A percentile compares a stretch with the other conserved stretches of the same genome.
Conservation (phyloP, 2,888 invertebrate species). For the Nymphalis c-album region DNA sequence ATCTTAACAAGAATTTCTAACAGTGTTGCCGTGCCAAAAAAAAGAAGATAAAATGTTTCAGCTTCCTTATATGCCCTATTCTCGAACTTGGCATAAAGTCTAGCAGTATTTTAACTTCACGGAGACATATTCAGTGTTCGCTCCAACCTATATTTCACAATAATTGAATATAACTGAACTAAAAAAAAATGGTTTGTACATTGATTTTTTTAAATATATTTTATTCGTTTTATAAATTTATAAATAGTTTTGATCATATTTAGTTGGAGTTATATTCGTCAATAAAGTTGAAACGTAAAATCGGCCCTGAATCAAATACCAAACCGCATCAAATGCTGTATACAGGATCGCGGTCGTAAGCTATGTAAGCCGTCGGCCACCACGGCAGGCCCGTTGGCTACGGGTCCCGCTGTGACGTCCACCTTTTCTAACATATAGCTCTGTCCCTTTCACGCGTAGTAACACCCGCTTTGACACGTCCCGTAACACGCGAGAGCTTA, state of each 20-base stretch:
- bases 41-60: slow-evolving; percentile 30
- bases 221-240: too few species aligned
- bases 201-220: neutral
- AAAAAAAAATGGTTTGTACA: slow-evolving; percentile 5
- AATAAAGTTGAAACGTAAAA: neutral
- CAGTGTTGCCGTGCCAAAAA: slow-evolving; percentile 28
- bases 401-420: slow-evolving; percentile 43
- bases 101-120: slow-evolving; percentile 33
- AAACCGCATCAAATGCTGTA: slow-evolving; percentile 48
- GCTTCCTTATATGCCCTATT: slow-evolving; percentile 28
- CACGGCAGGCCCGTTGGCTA: slow-evolving; percentile 49
- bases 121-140: slow-evolving; percentile 25
- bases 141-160: slow-evolving; percentile 19
- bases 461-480: slow-evolving; percentile 49
- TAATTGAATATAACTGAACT: slow-evolving; percentile 1
- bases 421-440: slow-evolving; percentile 39
- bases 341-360: slow-evolving; percentile 52
- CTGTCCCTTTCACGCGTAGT: slow-evolving; percentile 3
- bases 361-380: slow-evolving; percentile 55
- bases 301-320: slow-evolving; percentile 50
- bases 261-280: too few species aligned
- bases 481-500: slow-evolving; percentile 46
- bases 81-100: slow-evolving; percentile 35
- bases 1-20: slow-evolving; percentile 7
- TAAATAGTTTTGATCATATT: too few species aligned